Evolutionary conservation across 2,888 invertebrate genomes (phyloP), one percentile per base, ranked within the genome.

Genomic region (Hoplodrina ambigua): DNA sequence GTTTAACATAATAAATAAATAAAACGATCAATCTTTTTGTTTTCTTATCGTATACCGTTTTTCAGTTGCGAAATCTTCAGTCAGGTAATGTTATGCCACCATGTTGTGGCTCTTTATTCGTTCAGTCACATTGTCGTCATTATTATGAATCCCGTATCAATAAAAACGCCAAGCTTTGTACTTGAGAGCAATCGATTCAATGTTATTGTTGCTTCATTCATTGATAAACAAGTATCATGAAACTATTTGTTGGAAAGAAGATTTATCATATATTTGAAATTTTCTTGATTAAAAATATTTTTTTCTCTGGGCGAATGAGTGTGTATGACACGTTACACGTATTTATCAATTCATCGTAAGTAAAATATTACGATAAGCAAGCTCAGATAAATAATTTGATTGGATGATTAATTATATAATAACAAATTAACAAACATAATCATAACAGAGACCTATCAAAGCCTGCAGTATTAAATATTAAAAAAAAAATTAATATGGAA

Each of bases 101-200:
- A 8, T 57, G 41, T 41, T 19, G 41, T 25, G 13, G 11, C 19
- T 46, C 37, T 41, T n/a, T 30, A 59, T 49, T 63, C 44, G 53
- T 69, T 69, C 15, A 58, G 54, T 15, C 2, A 33, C 52, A 81
- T 49, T 77, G 78, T 77, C 58, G 25, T n/a, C 44, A 56, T 53
- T 54, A 25, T 54, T 58, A 49, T 49, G 54, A 61, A 61, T 49
- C 52, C 57, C 60, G 61, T 72, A 78, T 72, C 79, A 78, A 82
- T 72, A 78, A 71, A 61, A 71, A 65, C 37, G 25, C 33, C 49
- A 33, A 59, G 65, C 52, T 66, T 62, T 55, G 25, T 70, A 37
- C 49, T 56, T 41, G 62, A 56, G 19, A 49, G 25, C 8, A 37
- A 55, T 15, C 20, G 41, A 41, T 54, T 19, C 33, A 15, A 15